These are phyloP conservation scores for Nothocercus nigrocapillus DNA, from an alignment of 2,113 vertebrate species.

Conservation along the genomic window DNA sequence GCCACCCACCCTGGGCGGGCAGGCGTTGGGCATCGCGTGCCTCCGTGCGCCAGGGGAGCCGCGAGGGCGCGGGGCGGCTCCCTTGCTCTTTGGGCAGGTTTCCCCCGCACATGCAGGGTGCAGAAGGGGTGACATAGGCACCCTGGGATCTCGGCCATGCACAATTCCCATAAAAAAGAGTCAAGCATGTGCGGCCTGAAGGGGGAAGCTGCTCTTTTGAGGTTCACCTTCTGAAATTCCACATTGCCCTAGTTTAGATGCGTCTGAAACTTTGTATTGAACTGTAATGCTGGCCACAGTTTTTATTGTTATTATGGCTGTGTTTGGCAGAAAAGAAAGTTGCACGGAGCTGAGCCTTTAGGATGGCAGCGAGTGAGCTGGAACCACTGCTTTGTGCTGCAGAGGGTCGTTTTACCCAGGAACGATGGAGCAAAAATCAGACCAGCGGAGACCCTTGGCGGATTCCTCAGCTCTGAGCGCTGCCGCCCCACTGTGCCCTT, in stretches of 20 bases:
- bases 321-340: too few species aligned
- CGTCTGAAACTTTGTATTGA: too few species aligned
- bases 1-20: background rate
- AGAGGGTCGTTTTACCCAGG: background rate
- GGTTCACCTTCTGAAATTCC: background rate
- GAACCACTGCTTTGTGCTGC: background rate
- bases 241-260: too few species aligned
- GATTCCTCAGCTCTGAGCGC: background rate
- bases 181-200: background rate
- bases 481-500: background rate
- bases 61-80: background rate
- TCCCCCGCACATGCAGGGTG: background rate
- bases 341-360: background rate
- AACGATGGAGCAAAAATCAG: background rate
- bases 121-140: background rate
- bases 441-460: background rate
- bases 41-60: background rate
- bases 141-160: too few species aligned
- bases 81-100: background rate
- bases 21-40: background rate
- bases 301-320: too few species aligned
- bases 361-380: background rate
- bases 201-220: background rate
- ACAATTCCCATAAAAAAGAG: background rate
- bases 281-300: too few species aligned